Conservation (phyloP, 2,888 invertebrate genomes). For the Cephus sareptanus region DNA sequence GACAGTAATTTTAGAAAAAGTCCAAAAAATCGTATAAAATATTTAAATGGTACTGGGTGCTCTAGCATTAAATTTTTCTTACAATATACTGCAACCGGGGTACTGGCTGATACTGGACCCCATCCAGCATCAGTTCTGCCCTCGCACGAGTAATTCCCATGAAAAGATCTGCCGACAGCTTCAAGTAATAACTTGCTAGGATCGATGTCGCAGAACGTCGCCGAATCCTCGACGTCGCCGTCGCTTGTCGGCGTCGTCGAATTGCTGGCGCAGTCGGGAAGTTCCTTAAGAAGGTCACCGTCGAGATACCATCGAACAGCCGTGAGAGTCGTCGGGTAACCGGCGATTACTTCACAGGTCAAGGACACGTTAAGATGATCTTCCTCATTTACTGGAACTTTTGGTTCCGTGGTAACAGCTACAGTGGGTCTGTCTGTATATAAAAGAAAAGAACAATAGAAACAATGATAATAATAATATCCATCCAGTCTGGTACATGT, state of each 20-base stretch:
- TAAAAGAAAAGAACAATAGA: neutral
- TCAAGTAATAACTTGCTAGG: slow-evolving; percentile 87
- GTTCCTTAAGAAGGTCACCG: slow-evolving; percentile 83
- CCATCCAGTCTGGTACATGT: neutral
- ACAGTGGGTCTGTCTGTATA: slow-evolving; percentile 82
- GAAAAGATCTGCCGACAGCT: slow-evolving; percentile 87
- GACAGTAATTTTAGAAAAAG: neutral
- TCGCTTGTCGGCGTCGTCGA: slow-evolving; percentile 39
- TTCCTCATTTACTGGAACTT: slow-evolving; percentile 81
- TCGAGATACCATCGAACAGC: slow-evolving; percentile 91
- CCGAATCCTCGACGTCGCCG: slow-evolving; percentile 48
- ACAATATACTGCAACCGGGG: slow-evolving; percentile 86
- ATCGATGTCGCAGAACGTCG: slow-evolving; percentile 84
- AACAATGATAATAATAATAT: neutral
- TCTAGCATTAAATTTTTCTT: slow-evolving; percentile 55
- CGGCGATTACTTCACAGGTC: slow-evolving; percentile 81
- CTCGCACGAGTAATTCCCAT: slow-evolving; percentile 94
- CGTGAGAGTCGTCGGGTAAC: slow-evolving; percentile 79
- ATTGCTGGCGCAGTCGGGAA: slow-evolving; percentile 81
- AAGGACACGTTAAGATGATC: slow-evolving; percentile 85
- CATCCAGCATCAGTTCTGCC: slow-evolving; percentile 91
- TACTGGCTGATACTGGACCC: slow-evolving; percentile 82
- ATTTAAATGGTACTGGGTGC: neutral
- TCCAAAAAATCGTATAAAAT: neutral
- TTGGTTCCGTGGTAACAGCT: slow-evolving; percentile 79